Base-by-base conservation (phyloP, 2,797 vertebrate species). In the Platalea minor region DNA sequence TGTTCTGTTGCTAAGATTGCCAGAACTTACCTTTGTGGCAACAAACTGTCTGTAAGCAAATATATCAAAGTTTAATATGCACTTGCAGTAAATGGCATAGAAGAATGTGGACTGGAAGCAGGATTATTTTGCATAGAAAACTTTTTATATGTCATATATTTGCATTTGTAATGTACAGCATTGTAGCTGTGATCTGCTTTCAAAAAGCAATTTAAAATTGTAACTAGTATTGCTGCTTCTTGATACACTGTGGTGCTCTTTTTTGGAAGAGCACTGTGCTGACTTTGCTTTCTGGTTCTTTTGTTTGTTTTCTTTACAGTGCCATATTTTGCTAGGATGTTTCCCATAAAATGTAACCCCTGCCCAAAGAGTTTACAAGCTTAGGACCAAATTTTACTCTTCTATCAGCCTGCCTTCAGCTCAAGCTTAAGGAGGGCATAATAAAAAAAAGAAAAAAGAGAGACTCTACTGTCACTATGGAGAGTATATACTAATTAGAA, bases 161-260 rank as follows among this genome's bases (percentile, higher is more conserved):
- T 96, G 68, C 78, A 77, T 92, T 95, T 96, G 94, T 94, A 91
- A 88, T 75, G 46, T 84, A 86, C 86, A 89, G 89, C 95, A 90
- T 54, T 89, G 59, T 91, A 93, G 88, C 50, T 96, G 93, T 95
- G 70, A 65, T 57, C 83, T 95, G 89, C 91, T 97, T 96, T 96
- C 85, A 89, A 56, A 95, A 95, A 94, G 59, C 75, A 89, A 19
- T 91, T 82, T 83, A 31, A 89, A 89, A 53, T 88, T 91, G 73
- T 78, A 75, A 61, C 25, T 81, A 46, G 61, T 75, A 43, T 25
- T 94, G 79, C 77, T 96, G 69, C 77, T 91, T 39, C 69, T 80
- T 61, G 50, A 29, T 61, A 29, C 20, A n/a, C 12, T 78, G 51
- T 76, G 69, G 48, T 69, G 78, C 14, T 91, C 87, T 60, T 75